Evolutionary conservation across 2,888 invertebrate species (phyloP), one percentile per base, ranked within the genome.

Genomic region (Adela reaumurella): DNA sequence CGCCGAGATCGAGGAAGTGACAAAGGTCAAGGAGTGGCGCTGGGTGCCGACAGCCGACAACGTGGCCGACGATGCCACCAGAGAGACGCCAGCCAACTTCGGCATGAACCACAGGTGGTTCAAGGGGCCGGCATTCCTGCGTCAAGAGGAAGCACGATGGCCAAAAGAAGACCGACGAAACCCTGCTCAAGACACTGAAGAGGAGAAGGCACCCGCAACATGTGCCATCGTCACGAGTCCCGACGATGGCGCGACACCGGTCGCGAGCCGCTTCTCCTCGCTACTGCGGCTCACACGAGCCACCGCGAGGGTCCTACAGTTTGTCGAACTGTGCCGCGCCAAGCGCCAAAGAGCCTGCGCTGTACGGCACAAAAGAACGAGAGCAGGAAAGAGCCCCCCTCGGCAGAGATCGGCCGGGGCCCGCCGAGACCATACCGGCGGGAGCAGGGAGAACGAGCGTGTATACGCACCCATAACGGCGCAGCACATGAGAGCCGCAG

Each of bases 1-100:
- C 11, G 53, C 51, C 1, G 56, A 56, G 28, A 56, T 57, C 4
- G 47, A 48, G 19, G 53, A 55, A 19, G 19, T 52, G 11, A 54
- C 56, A 1, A 18, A 50, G 17, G 16, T 16, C 14, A 24, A 19
- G 2, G 35, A 53, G 10, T 55, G 52, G 55, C 19, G 43, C 14
- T 52, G 51, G 50, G 46, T 55, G 8, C 50, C 50, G 10, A 17
- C 47, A 1, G 41, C 51, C 2, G 18, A 43, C 4, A 54, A 53
- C 35, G 41, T 46, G 4, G 53, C 54, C 11, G 53, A 54, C 28
- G 45, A 49, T 16, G 53, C 50, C 11, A 55, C 55, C 5, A 24
- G 24, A 24, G 42, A 42, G 42, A 42, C 42, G 14, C 10, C 43
- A 10, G 16, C 16, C 3, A 44, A 50, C 16, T 28, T 43, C 1